Evolutionary conservation across 2,113 vertebrate species (phyloP).

Genomic region (Peromyscus leucopus): DNA sequence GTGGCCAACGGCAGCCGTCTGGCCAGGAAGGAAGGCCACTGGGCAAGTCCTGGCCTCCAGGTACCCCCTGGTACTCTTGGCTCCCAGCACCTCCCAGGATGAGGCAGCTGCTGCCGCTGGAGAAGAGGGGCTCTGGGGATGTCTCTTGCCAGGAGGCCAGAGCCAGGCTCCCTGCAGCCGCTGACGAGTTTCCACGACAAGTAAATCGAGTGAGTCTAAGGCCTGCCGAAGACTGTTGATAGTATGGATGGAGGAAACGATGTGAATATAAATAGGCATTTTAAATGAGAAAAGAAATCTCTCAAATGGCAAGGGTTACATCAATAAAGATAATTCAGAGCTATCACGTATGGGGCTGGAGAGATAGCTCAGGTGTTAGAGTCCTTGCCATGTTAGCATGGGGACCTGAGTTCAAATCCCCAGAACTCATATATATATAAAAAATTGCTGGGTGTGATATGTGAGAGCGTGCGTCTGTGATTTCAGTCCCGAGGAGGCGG

Average conservation of each 20-base stretch:
- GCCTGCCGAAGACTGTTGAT: neutral
- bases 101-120: conserved; percentile 51
- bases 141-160: neutral
- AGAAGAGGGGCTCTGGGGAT: neutral
- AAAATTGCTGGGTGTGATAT: too few relatives aligned
- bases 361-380: neutral
- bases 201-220: accelerated
- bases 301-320: neutral
- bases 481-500: neutral
- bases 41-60: neutral
- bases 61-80: accelerated
- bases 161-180: neutral
- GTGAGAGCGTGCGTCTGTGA: neutral
- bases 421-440: too few relatives aligned
- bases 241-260: too few relatives aligned
- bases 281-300: neutral
- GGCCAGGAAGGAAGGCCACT: conserved; percentile 52
- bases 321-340: neutral
- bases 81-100: neutral
- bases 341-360: neutral
- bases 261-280: neutral
- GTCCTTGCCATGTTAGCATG: neutral
- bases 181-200: accelerated
- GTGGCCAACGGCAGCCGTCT: conserved; percentile 61
- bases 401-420: too few relatives aligned